phyloP scores from a whole-genome alignment of 2,888 invertebrate genomes.

The Chalcosyrphus nemorum region DNA sequence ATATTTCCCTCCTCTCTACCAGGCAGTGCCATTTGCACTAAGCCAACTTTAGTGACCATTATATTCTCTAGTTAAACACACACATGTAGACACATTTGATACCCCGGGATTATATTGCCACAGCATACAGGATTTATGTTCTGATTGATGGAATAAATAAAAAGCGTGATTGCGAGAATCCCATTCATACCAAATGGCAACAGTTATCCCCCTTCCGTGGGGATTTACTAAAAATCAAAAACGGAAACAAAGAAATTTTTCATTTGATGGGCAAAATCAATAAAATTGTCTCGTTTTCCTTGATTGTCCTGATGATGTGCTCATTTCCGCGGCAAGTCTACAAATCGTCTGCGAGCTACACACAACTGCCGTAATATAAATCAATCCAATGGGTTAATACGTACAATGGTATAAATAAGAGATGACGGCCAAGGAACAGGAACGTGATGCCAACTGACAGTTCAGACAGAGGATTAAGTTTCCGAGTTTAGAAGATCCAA shows the following conservation, averaged over 20 bases:
- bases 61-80: neutral
- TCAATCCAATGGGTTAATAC: slow-evolving; percentile 21
- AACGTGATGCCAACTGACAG: slow-evolving; percentile 32
- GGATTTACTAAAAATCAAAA: neutral
- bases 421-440: slow-evolving; percentile 1
- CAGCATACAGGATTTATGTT: neutral
- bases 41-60: slow-evolving; percentile 20
- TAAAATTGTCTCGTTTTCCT: slow-evolving; percentile 13
- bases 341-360: neutral
- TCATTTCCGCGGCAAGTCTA: slow-evolving; percentile 47
- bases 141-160: slow-evolving; percentile 37
- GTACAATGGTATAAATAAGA: slow-evolving; percentile 29
- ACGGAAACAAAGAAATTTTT: slow-evolving; percentile 1
- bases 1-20: neutral
- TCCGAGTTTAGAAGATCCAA: slow-evolving; percentile 21
- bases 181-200: slow-evolving; percentile 24
- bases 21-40: neutral
- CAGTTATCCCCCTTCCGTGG: neutral
- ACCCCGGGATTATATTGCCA: neutral
- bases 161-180: neutral
- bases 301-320: slow-evolving; percentile 39
- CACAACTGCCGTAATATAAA: neutral
- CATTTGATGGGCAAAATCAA: slow-evolving; percentile 31
- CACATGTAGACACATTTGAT: slow-evolving; percentile 5
- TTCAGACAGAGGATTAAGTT: slow-evolving; percentile 33